These are phyloP conservation scores for Notamacropus eugenii DNA, from an alignment of 2,797 vertebrate species.

Conservation along the genomic window DNA sequence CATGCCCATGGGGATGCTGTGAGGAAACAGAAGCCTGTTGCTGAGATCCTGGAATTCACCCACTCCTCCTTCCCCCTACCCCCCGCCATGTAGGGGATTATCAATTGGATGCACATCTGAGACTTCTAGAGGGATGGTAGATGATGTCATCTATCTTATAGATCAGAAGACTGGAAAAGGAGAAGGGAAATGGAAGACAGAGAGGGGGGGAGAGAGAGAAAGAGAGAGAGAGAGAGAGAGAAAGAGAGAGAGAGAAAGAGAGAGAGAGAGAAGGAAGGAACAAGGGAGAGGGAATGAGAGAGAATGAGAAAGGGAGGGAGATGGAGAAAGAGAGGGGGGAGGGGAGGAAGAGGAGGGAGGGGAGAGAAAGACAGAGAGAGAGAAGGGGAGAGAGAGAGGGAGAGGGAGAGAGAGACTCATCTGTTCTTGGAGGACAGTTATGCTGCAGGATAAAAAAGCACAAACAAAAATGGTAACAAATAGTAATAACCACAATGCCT, in stretches of 20 bases:
- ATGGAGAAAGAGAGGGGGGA: too few relatives aligned
- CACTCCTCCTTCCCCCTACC: background rate
- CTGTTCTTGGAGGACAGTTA: background rate
- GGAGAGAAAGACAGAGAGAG: background rate
- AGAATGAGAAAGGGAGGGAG: background rate
- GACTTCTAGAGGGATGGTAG: background rate
- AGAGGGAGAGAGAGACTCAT: fast-evolving
- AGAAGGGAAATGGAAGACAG: background rate
- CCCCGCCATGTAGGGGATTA: fast-evolving
- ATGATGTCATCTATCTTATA: background rate
- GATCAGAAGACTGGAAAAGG: background rate
- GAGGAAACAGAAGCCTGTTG: slow-evolving; percentile 42
- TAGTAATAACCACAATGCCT: background rate
- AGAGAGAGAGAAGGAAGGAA: too few relatives aligned
- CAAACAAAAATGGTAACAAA: background rate
- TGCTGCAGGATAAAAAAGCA: background rate
- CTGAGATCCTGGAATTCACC: slow-evolving; percentile 32
- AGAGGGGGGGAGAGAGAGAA: fast-evolving
- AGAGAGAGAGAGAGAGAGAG: background rate
- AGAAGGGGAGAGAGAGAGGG: too few relatives aligned
- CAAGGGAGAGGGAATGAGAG: background rate
- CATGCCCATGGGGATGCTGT: slow-evolving; percentile 31
- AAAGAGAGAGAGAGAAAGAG: fast-evolving
- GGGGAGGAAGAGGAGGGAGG: fast-evolving
- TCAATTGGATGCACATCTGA: background rate